Conservation (phyloP, 2,888 invertebrate species). For the Stegana nigrithorax region DNA sequence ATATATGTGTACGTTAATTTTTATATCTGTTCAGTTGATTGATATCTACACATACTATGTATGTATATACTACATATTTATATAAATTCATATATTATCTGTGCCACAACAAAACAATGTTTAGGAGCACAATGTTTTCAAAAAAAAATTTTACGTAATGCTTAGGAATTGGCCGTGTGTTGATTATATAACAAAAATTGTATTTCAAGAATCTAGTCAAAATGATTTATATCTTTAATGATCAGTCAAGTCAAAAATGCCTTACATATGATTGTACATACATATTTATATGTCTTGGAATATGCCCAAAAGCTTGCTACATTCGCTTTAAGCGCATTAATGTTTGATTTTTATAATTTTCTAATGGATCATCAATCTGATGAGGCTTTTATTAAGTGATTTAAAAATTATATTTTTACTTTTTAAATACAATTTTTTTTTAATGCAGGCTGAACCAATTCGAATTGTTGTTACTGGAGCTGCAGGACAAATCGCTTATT, state of each 20-base stretch:
- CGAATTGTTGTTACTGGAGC: conserved; percentile 97
- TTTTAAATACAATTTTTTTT: not conserved
- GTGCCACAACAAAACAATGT: not conserved
- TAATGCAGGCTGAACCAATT: conserved; percentile 81
- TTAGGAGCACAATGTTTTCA: not conserved
- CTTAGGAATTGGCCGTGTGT: too few relatives aligned
- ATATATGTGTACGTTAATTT: conserved; percentile 4
- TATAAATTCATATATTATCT: not conserved
- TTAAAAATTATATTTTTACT: not conserved
- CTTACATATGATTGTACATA: not conserved
- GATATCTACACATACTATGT: not conserved
- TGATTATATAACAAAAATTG: too few relatives aligned
- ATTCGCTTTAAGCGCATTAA: not conserved
- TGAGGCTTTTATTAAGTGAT: not conserved
- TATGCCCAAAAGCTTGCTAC: not conserved
- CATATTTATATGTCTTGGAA: not conserved
- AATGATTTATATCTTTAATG: too few relatives aligned
- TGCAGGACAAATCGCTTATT: conserved; percentile 99
- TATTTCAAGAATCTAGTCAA: too few relatives aligned
- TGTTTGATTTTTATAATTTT: not conserved
- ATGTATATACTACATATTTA: too few relatives aligned
- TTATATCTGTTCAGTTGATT: conserved; percentile 12
- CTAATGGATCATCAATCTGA: not conserved
- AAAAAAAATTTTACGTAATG: not conserved
- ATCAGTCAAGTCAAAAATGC: not conserved